Evolutionary conservation across 2,113 vertebrate species (phyloP).

Genomic region (Corydoras sp.): DNA sequence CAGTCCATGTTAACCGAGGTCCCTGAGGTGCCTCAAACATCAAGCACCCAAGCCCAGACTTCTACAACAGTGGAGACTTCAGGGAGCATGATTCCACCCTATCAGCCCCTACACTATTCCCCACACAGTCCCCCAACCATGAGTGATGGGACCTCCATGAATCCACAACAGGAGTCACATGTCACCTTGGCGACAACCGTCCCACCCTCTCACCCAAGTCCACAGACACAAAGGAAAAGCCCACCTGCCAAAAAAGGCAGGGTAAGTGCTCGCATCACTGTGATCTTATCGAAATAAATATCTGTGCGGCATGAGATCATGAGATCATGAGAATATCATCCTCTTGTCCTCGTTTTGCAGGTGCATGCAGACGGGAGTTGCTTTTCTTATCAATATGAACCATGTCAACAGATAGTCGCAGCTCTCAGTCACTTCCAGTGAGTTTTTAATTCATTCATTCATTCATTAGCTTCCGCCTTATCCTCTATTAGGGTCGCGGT

Average conservation of each 20-base stretch:
- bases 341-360: not conserved
- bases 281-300: too few species aligned
- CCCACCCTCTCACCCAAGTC: too few species aligned
- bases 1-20: conserved; percentile 16
- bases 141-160: not conserved
- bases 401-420: conserved; percentile 15
- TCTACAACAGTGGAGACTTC: conserved; percentile 13
- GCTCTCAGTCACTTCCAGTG: conserved; percentile 27
- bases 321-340: too few species aligned
- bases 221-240: not conserved
- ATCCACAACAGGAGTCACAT: conserved; percentile 5
- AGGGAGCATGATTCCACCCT: not conserved
- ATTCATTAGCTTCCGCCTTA: too few species aligned
- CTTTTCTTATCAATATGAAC: conserved; percentile 42
- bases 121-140: not conserved
- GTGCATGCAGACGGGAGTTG: conserved; percentile 37
- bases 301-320: too few species aligned
- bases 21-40: conserved; percentile 19
- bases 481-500: too few species aligned
- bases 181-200: too few species aligned
- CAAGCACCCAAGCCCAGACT: conserved; percentile 29
- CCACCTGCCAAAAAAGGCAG: conserved; percentile 2
- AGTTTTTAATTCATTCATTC: conserved; percentile 13
- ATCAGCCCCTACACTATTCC: conserved; percentile 27
- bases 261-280: not conserved